A percentile compares a stretch with the other conserved stretches of the same genome.
These are phyloP conservation scores for Ophion obscuratus DNA, from an alignment of 2,888 invertebrate species.

Conservation along the genomic window DNA sequence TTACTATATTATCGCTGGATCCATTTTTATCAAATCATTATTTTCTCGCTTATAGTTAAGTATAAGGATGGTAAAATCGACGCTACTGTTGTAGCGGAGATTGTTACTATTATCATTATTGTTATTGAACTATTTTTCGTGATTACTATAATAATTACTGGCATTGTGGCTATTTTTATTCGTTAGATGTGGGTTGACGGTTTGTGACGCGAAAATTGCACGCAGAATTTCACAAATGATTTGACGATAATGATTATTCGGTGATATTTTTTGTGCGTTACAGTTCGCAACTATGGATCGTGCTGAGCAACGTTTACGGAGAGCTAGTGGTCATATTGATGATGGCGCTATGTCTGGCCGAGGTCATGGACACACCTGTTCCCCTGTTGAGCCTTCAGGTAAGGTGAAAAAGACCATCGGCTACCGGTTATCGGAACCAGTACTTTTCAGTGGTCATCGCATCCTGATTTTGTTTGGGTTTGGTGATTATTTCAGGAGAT, in stretches of 20 bases:
- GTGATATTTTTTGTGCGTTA: conserved; percentile 29
- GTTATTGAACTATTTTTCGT: no score
- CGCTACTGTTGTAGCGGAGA: no score
- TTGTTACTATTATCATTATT: no score
- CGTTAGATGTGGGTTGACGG: background rate
- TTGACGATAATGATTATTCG: background rate
- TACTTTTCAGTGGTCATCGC: no score
- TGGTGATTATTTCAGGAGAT: no score
- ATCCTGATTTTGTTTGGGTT: no score
- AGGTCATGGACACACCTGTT: conserved; percentile 85
- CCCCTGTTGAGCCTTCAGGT: conserved; percentile 85
- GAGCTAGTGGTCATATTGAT: conserved; percentile 85
- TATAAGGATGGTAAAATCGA: no score
- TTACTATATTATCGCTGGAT: background rate
- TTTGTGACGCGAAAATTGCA: background rate
- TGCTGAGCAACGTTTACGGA: conserved; percentile 85
- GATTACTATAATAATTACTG: no score
- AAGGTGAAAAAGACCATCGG: conserved; percentile 54
- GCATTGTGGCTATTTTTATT: no score
- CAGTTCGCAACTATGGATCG: conserved; percentile 85
- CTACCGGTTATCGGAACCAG: background rate
- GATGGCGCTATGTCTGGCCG: conserved; percentile 85
- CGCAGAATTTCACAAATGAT: no score
- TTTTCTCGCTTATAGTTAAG: no score
- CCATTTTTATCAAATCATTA: no score